Evolutionary conservation across 2,797 vertebrate species (phyloP), one percentile per base, ranked within the genome.

Genomic region (Hyperoplus immaculatus): DNA sequence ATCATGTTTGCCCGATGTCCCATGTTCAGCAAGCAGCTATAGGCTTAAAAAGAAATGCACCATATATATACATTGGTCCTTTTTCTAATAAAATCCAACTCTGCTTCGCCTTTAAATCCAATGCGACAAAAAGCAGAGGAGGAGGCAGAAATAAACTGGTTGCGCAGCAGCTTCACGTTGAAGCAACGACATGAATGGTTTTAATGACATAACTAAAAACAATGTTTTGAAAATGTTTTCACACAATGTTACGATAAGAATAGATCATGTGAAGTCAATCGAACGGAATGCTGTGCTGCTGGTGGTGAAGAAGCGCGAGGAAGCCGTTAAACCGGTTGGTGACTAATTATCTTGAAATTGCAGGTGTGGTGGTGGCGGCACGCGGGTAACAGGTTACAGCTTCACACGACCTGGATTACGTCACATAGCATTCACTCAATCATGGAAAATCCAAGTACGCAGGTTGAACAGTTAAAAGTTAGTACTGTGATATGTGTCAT

Each of bases 71-170:
- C 75, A 68, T 18, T 60, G 49, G 18, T 55, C 43, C 54, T 18
- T 4, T 45, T 54, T 14, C 5, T 39, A 50, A 9, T 13, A 56
- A 71, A 0, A 63, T 49, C 46, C 50, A 86, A 81, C 71, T 73
- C 76, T 8, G 73, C 84, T 72, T 86, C 82, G 71, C 82, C 85
- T 89, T 89, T 85, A 89, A 89, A 79, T 84, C 82, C 92, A 83
- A 89, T 91, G 93, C 92, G 92, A 72, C 92, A 92, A 87, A 90
- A 83, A 64, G 12, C 36, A 21, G 39, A 64, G 55, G 54, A 69
- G 66, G 72, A 85, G 72, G 75, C 56, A 78, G 78, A 74, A 72
- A 75, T 64, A 49, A 63, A 72, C 15, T 1, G 78, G 60, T 12
- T 72, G 84, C 90, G 90, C 89, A 84, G 87, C 73, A 51, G 89